phyloP scores from a whole-genome alignment of 2,888 invertebrate genomes.

The Apamea anceps region DNA sequence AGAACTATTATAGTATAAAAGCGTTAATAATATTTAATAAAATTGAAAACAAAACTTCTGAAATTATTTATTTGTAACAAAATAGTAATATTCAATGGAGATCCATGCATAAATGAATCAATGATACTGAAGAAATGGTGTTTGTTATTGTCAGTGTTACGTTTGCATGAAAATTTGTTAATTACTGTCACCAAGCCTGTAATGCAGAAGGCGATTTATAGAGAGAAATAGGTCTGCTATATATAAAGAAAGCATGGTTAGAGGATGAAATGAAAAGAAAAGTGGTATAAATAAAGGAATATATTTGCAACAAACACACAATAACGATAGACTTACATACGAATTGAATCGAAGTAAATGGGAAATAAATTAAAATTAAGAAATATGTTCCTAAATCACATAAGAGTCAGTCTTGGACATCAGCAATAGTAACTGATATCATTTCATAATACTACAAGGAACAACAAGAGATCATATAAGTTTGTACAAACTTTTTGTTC shows the following conservation, averaged over 20 bases:
- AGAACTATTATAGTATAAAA: slow-evolving; percentile 86
- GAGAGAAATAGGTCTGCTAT: slow-evolving; percentile 87
- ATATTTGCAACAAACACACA: slow-evolving; percentile 90
- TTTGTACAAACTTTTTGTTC: slow-evolving; percentile 70
- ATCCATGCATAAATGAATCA: slow-evolving; percentile 89
- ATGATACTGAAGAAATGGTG: slow-evolving; percentile 90
- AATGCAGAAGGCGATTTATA: slow-evolving; percentile 81
- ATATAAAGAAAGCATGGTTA: slow-evolving; percentile 87
- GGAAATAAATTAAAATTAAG: slow-evolving; percentile 83
- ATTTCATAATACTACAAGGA: slow-evolving; percentile 81
- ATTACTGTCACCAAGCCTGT: slow-evolving; percentile 87
- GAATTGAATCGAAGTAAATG: slow-evolving; percentile 77
- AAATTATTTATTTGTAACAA: slow-evolving; percentile 77
- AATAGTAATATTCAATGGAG: slow-evolving; percentile 84
- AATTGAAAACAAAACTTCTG: slow-evolving; percentile 74
- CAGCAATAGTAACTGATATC: slow-evolving; percentile 69
- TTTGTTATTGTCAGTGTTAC: slow-evolving; percentile 84
- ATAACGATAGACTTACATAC: slow-evolving; percentile 87
- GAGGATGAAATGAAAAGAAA: slow-evolving; percentile 90
- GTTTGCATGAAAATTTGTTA: slow-evolving; percentile 83
- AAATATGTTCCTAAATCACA: slow-evolving; percentile 79
- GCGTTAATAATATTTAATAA: slow-evolving; percentile 84
- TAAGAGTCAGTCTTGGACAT: slow-evolving; percentile 84
- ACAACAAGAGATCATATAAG: slow-evolving; percentile 84
- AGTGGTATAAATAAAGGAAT: slow-evolving; percentile 89